Conservation (phyloP, 2,113 vertebrate genomes). For the Neogale vison region DNA sequence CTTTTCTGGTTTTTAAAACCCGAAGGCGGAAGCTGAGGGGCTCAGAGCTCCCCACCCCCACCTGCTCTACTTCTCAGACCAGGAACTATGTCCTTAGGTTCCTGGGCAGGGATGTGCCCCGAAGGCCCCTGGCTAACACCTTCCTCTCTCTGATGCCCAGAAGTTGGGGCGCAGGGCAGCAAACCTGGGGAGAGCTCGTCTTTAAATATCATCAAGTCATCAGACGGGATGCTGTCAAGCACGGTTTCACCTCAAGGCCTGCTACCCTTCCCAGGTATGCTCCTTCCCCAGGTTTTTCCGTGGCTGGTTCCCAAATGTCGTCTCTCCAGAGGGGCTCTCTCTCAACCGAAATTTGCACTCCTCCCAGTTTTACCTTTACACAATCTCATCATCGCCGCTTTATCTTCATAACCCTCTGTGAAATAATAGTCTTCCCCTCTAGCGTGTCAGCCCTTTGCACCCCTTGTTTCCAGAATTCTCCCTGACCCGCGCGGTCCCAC, state of each 20-base stretch:
- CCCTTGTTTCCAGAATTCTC: background rate
- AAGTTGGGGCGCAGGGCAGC: background rate
- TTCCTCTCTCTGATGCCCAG: background rate
- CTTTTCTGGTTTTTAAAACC: background rate
- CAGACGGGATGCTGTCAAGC: background rate
- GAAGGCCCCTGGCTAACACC: background rate
- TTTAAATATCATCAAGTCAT: background rate
- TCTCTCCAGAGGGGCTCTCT: background rate
- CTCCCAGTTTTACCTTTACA: background rate
- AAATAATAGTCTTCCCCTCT: background rate
- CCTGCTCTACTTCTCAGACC: background rate
- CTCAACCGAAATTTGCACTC: background rate
- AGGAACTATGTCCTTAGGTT: background rate
- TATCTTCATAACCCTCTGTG: background rate
- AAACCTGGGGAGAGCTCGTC: background rate
- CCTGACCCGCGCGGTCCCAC: fast-evolving
- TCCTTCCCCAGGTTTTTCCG: background rate
- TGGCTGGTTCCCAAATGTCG: background rate
- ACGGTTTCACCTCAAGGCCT: background rate
- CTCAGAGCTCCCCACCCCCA: background rate
- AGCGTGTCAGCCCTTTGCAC: background rate
- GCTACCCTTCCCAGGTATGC: background rate
- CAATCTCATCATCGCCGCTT: background rate
- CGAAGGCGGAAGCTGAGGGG: background rate
- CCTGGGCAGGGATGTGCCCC: background rate